Percentiles rank a stretch among this genome's conserved stretches.
Conservation (phyloP, 2,113 vertebrate species). For the Phylloscopus trochilus region DNA sequence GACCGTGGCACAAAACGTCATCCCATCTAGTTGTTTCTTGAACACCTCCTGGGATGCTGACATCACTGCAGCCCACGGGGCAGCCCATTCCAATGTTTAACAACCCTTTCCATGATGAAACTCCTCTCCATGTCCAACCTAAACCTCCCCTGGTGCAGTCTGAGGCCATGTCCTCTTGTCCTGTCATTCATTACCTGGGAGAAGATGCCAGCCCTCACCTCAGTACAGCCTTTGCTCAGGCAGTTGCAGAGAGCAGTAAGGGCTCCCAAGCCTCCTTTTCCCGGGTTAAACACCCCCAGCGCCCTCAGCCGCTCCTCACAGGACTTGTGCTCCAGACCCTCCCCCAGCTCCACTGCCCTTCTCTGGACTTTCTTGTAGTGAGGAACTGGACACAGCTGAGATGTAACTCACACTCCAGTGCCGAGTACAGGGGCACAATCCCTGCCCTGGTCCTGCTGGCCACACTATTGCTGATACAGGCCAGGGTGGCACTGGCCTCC, state of each 20-base stretch:
- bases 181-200: not conserved
- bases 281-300: not conserved
- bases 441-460: not conserved
- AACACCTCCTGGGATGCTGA: not conserved
- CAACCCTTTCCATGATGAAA: not conserved
- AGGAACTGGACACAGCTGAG: not conserved
- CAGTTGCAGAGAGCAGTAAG: not conserved
- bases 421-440: not conserved
- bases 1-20: not conserved
- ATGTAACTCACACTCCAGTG: too few relatives aligned
- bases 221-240: not conserved
- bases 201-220: accelerated
- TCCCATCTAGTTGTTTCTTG: not conserved
- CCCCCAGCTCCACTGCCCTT: accelerated
- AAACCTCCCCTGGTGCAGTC: not conserved
- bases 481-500: not conserved
- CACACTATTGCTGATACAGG: not conserved
- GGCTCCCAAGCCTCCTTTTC: not conserved
- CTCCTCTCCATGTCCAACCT: not conserved
- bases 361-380: not conserved
- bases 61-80: not conserved
- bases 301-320: not conserved
- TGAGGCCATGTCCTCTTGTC: not conserved
- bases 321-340: too few relatives aligned
- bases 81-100: not conserved